Evolutionary conservation across 1,140 invertebrate species (phyloP).

Genomic region (Gerris buenoi): DNA sequence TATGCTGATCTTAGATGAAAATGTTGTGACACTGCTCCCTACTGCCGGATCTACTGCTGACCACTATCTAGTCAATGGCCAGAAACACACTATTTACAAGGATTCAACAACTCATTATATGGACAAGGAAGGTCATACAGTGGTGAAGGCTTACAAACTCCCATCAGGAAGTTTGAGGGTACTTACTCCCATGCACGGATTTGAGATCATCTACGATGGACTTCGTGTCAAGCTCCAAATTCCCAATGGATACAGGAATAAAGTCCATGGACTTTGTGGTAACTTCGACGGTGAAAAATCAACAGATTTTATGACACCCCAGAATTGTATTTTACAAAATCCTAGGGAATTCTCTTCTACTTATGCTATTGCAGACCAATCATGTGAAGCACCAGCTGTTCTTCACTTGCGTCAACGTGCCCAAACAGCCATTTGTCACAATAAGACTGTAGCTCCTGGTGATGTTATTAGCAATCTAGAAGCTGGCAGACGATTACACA

Average conservation of each 20-base stretch:
- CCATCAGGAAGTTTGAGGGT: conserved; percentile 32
- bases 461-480: background rate
- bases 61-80: conserved; percentile 27
- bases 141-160: conserved; percentile 35
- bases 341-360: background rate
- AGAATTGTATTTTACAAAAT: background rate
- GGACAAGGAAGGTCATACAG: conserved; percentile 22
- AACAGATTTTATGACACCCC: background rate
- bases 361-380: background rate
- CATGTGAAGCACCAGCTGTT: background rate
- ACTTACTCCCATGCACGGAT: conserved; percentile 30
- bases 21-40: conserved; percentile 19
- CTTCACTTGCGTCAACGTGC: conserved; percentile 2
- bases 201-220: conserved; percentile 39
- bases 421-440: background rate
- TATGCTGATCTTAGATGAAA: conserved; percentile 24
- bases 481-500: background rate
- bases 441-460: background rate
- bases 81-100: conserved; percentile 22
- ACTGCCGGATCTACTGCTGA: conserved; percentile 20
- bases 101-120: conserved; percentile 20
- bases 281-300: background rate
- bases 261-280: background rate
- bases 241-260: conserved; percentile 9
- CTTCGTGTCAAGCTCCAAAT: conserved; percentile 32